Evolutionary conservation across 2,888 invertebrate species (phyloP).

Genomic region (Aricia artaxerxes): DNA sequence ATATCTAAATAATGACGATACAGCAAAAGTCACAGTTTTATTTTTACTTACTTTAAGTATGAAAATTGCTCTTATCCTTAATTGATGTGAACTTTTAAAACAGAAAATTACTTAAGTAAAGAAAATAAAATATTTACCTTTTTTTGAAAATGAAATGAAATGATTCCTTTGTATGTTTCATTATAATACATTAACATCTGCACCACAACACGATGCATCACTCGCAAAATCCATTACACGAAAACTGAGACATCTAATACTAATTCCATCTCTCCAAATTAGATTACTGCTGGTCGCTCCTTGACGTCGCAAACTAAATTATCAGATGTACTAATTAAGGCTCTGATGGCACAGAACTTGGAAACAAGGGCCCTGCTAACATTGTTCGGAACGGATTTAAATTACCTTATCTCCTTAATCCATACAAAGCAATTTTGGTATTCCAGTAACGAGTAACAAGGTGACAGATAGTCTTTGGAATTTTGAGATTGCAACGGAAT

Average conservation of each 20-base stretch:
- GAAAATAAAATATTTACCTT: too few species aligned
- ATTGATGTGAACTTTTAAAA: too few species aligned
- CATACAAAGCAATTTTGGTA: slow-evolving; percentile 24
- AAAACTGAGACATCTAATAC: slow-evolving; percentile 17
- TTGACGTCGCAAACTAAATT: slow-evolving; percentile 37
- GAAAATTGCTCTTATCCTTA: too few species aligned
- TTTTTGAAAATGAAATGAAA: too few species aligned
- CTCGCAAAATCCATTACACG: not conserved
- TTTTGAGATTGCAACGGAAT: slow-evolving; percentile 13
- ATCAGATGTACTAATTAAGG: slow-evolving; percentile 40
- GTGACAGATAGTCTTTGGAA: slow-evolving; percentile 12
- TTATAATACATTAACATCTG: not conserved
- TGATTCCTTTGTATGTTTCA: too few species aligned
- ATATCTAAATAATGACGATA: too few species aligned
- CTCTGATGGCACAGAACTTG: slow-evolving; percentile 32
- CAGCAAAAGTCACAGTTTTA: too few species aligned
- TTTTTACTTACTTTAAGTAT: too few species aligned
- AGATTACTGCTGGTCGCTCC: slow-evolving; percentile 16
- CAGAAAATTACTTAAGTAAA: too few species aligned
- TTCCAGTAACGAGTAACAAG: slow-evolving; percentile 9
- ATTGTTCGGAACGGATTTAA: slow-evolving; percentile 43
- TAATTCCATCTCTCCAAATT: slow-evolving; percentile 36
- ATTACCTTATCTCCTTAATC: slow-evolving; percentile 18
- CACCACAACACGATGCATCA: not conserved
- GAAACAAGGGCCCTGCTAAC: slow-evolving; percentile 20